Conservation (phyloP, 2,888 invertebrate species). For the Scaptomyza caliginosa region DNA sequence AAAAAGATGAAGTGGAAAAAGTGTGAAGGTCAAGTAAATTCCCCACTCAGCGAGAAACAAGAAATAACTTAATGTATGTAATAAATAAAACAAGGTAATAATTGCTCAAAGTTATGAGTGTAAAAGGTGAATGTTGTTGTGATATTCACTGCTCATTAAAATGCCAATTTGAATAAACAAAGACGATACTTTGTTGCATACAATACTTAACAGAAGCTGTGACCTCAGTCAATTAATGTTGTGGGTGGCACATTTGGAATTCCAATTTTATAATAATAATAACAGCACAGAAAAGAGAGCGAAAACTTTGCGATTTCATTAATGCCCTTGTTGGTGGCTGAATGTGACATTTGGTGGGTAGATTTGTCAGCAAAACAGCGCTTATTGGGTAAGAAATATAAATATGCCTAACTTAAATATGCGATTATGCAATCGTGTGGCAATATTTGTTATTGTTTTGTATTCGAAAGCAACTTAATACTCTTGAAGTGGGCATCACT, state of each 20-base stretch:
- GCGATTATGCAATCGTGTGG: background rate
- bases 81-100: conserved; percentile 27
- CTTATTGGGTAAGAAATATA: conserved; percentile 1
- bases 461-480: no score
- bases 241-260: conserved; percentile 31
- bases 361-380: background rate
- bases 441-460: background rate
- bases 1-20: no score
- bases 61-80: conserved; percentile 21
- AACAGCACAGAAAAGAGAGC: no score
- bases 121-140: conserved; percentile 13
- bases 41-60: background rate
- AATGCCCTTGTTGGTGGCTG: conserved; percentile 8
- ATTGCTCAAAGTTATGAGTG: conserved; percentile 3
- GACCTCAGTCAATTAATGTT: conserved; percentile 28
- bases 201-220: conserved; percentile 22
- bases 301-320: background rate
- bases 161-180: conserved; percentile 30
- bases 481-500: background rate
- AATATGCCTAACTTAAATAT: background rate
- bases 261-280: background rate
- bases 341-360: background rate
- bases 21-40: conserved; percentile 4
- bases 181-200: conserved; percentile 23
- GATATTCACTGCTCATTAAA: conserved; percentile 18